These are phyloP conservation scores for Notiomystis cincta DNA, from an alignment of 2,113 vertebrate genomes.

Conservation along the genomic window DNA sequence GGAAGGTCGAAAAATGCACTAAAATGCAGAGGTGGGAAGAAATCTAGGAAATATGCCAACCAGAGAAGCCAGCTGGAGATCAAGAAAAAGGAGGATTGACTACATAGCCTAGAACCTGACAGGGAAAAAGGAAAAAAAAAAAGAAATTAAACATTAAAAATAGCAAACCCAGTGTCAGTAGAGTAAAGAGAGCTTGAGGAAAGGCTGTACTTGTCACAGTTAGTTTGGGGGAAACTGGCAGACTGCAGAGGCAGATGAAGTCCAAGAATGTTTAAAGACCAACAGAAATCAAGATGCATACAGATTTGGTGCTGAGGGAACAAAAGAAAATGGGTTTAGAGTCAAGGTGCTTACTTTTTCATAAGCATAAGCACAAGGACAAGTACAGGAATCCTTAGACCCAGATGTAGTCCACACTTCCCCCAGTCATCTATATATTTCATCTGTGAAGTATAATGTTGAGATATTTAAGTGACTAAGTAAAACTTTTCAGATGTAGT, in stretches of 20 bases:
- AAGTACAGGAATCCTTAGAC: not conserved
- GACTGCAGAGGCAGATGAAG: not conserved
- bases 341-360: not conserved
- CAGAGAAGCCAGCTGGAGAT: not conserved
- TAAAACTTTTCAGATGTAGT: not conserved
- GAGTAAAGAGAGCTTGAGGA: not conserved
- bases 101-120: not conserved
- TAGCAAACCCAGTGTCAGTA: not conserved
- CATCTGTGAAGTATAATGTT: not conserved
- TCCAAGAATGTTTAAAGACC: not conserved
- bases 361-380: not conserved
- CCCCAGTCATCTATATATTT: not conserved
- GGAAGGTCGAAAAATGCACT: not conserved
- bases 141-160: not conserved
- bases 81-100: not conserved
- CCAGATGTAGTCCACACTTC: not conserved
- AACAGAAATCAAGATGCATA: not conserved
- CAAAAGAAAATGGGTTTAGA: not conserved
- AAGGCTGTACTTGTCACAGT: not conserved
- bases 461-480: not conserved
- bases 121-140: not conserved
- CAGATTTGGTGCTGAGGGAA: not conserved
- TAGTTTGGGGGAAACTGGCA: not conserved
- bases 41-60: not conserved
- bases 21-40: not conserved